phyloP scores from a whole-genome alignment of 2,888 invertebrate genomes.

The Pristionchus japonicus region DNA sequence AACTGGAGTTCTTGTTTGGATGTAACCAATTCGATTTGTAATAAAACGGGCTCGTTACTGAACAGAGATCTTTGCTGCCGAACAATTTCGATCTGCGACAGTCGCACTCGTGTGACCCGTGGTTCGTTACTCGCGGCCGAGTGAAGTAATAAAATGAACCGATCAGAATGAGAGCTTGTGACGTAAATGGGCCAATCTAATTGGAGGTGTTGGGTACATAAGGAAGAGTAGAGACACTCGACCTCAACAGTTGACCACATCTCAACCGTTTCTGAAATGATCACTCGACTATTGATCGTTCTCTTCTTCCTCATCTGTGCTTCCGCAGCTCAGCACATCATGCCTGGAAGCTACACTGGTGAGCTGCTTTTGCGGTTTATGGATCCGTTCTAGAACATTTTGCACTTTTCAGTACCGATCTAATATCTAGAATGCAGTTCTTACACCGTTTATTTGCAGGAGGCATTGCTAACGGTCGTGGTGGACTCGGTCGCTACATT shows the following conservation, averaged over 20 bases:
- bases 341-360: not conserved
- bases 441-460: no score
- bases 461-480: not conserved
- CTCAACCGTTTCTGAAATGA: not conserved
- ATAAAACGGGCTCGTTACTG: not conserved
- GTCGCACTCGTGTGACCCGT: not conserved
- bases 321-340: not conserved
- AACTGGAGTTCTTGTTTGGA: not conserved
- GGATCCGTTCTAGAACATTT: no score
- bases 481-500: constrained; percentile 24
- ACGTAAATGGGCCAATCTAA: not conserved
- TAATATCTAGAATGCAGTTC: no score
- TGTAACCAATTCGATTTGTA: not conserved
- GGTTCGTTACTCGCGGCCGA: not conserved
- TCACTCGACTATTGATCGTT: not conserved
- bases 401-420: no score
- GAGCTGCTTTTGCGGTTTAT: not conserved
- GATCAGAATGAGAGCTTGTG: constrained; percentile 35
- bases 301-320: not conserved
- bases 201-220: not conserved
- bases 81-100: not conserved
- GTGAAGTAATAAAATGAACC: not conserved
- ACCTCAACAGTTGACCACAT: not conserved
- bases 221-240: not conserved
- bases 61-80: not conserved